Evolutionary conservation across 2,888 invertebrate genomes (phyloP), one percentile per base, ranked within the genome.

Genomic region (Julus scanicus): DNA sequence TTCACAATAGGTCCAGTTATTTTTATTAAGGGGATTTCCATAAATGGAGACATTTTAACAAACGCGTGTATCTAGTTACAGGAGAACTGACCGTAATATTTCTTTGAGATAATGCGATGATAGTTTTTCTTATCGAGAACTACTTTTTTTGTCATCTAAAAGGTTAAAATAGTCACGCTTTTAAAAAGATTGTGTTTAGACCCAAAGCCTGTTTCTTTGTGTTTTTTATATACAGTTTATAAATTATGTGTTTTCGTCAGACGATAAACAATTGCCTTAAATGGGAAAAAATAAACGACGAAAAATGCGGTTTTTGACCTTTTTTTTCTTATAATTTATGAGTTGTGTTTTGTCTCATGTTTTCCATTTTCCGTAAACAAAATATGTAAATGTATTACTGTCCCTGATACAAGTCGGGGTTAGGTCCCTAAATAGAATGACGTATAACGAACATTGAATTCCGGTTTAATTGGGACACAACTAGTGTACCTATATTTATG

Each of bases 221-320:
- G 17, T 15, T 57, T 57, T 57, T 57, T 57, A 13, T 57, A 17
- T 57, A 15, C 9, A 5, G 5, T 57, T 57, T 57, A 4, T 57
- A 88, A 44, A 29, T 37, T 17, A 6, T 13, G 39, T 80, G 37
- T 87, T 13, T 15, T 11, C 44, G 3, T 15, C 84, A 15, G 40
- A 39, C 11, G n/a, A 84, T 11, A 84, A 84, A 84, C 40, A 84
- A 84, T 84, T 84, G 84, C 20, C 84, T n/a, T 15, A 40, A 84
- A 84, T 39, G 40, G 57, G 57, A 17, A 15, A 57, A 13, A 15
- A 57, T 17, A 57, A 57, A 57, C 57, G 13, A 15, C 57, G 17
- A 57, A 57, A 57, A 17, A 84, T 84, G 29, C 13, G 84, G 39
- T 40, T 84, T 84, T 37, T 84, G 39, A 17, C 20, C 17, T 84